These are phyloP conservation scores for Liolophura sinensis DNA, from an alignment of 1,140 invertebrate genomes.

Conservation along the genomic window DNA sequence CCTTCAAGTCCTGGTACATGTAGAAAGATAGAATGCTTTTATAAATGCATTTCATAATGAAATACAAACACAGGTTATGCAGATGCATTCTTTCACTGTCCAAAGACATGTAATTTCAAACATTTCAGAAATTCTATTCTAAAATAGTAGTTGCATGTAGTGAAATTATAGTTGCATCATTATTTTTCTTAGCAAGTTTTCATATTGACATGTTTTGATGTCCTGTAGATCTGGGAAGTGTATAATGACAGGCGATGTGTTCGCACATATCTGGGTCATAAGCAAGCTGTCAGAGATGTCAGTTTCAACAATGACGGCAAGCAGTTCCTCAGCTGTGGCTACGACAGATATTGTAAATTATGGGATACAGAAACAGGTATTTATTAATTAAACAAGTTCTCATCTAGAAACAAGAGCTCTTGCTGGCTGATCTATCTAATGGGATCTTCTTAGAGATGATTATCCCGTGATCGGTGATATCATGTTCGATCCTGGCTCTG, in stretches of 20 bases:
- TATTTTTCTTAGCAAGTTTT: too few species aligned
- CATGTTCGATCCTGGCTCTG: neutral
- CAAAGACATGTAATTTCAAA: too few species aligned
- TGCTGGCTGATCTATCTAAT: neutral
- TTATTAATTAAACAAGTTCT: neutral
- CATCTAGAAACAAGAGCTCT: slow-evolving; percentile 3
- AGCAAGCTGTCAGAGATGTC: slow-evolving; percentile 95
- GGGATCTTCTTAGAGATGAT: neutral
- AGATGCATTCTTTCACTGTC: too few species aligned
- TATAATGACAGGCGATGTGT: slow-evolving; percentile 93
- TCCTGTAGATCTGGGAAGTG: slow-evolving; percentile 91
- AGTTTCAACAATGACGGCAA: slow-evolving; percentile 94
- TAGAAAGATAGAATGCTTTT: too few species aligned
- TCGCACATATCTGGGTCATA: slow-evolving; percentile 95
- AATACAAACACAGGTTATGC: too few species aligned
- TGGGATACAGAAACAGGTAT: slow-evolving; percentile 96
- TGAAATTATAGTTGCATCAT: too few species aligned
- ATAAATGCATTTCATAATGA: too few species aligned
- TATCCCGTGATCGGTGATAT: too few species aligned
- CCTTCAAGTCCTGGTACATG: too few species aligned
- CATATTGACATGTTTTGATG: slow-evolving; percentile 34
- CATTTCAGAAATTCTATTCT: too few species aligned
- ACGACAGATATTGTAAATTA: slow-evolving; percentile 85
- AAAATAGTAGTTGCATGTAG: too few species aligned
- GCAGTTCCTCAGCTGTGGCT: slow-evolving; percentile 90